Evolutionary conservation across 2,888 invertebrate species (phyloP).

Genomic region (Boloria euphrosyne): DNA sequence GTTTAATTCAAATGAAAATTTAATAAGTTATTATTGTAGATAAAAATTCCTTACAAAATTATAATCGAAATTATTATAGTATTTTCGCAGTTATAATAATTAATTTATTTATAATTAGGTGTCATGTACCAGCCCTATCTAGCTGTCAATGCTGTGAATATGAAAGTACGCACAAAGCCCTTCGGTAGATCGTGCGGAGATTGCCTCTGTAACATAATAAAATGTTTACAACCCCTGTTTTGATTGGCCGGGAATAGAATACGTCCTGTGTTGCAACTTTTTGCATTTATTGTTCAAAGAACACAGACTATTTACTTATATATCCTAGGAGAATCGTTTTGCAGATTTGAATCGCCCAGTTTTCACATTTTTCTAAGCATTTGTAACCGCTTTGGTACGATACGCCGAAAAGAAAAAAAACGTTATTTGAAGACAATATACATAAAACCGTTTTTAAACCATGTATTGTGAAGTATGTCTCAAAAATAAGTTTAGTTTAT

Average conservation of each 20-base stretch:
- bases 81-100: too few relatives aligned
- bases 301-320: constrained; percentile 22
- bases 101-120: constrained; percentile 18
- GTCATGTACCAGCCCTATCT: constrained; percentile 33
- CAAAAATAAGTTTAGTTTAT: too few relatives aligned
- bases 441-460: too few relatives aligned
- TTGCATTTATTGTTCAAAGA: constrained; percentile 23
- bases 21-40: too few relatives aligned
- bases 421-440: neutral
- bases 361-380: constrained; percentile 10
- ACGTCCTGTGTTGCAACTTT: constrained; percentile 18
- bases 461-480: too few relatives aligned
- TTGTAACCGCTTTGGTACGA: neutral
- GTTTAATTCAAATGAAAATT: too few relatives aligned
- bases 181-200: constrained; percentile 59
- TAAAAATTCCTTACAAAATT: too few relatives aligned
- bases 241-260: constrained; percentile 34
- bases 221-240: constrained; percentile 46
- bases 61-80: too few relatives aligned
- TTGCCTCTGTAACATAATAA: constrained; percentile 53
- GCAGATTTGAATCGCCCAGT: constrained; percentile 1
- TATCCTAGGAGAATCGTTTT: constrained; percentile 11
- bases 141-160: constrained; percentile 64
- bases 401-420: constrained; percentile 1
- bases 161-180: constrained; percentile 62